Conservation (phyloP, 2,113 vertebrate genomes). For the Miniopterus natalensis region DNA sequence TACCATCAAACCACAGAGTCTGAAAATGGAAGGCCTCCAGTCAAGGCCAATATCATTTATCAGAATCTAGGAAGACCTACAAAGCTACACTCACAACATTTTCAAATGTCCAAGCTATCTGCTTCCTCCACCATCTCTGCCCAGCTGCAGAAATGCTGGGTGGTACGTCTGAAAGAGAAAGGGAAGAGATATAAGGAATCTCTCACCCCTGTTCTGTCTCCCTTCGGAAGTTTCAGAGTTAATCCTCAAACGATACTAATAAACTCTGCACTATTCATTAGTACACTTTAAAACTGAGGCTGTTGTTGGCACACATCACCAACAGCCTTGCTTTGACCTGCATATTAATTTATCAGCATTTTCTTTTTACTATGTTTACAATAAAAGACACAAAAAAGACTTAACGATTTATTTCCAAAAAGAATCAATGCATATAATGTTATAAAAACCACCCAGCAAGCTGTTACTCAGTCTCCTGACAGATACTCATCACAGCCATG, state of each 20-base stretch:
- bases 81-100: background rate
- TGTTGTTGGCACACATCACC: background rate
- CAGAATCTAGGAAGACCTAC: background rate
- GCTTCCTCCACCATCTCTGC: background rate
- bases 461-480: background rate
- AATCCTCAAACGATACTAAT: background rate
- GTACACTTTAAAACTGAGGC: background rate
- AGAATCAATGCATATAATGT: background rate
- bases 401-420: background rate
- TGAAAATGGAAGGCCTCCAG: background rate
- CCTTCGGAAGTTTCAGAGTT: background rate
- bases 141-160: background rate
- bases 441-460: background rate
- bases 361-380: background rate
- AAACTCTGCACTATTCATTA: background rate
- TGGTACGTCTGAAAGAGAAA: background rate
- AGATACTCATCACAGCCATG: background rate
- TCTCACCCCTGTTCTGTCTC: background rate
- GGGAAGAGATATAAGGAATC: background rate
- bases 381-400: conserved; percentile 28
- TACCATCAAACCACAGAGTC: background rate
- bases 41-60: conserved; percentile 2
- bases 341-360: background rate
- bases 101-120: background rate
- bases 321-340: background rate